Evolutionary conservation across 2,888 invertebrate genomes (phyloP).

Genomic region (Achlya flavicornis): DNA sequence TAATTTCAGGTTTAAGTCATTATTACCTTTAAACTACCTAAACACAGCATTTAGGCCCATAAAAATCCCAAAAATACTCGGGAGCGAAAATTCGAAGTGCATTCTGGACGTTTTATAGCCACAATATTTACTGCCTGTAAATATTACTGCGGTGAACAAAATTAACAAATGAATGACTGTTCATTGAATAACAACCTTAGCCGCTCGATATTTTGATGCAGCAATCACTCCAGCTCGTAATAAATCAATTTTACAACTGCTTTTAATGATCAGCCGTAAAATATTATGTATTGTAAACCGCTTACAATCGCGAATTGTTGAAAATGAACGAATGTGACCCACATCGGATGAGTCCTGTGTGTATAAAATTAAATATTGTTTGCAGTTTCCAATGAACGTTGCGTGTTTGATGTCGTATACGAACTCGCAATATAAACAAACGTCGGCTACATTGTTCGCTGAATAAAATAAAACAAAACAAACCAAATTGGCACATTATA

Average conservation of each 20-base stretch:
- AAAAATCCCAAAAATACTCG: slow-evolving; percentile 21
- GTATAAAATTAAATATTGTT: slow-evolving; percentile 48
- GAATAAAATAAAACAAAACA: not conserved
- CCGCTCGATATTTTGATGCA: slow-evolving; percentile 58
- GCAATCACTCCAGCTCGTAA: slow-evolving; percentile 59
- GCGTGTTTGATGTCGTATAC: slow-evolving; percentile 38
- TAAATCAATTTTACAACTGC: slow-evolving; percentile 78
- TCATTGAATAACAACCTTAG: slow-evolving; percentile 74
- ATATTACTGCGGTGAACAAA: slow-evolving; percentile 68
- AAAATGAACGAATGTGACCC: slow-evolving; percentile 28
- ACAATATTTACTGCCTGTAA: slow-evolving; percentile 73
- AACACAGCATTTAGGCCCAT: slow-evolving; percentile 6
- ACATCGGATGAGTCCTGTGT: slow-evolving; percentile 23
- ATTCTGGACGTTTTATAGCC: slow-evolving; percentile 64
- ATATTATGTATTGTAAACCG: slow-evolving; percentile 58
- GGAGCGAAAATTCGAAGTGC: slow-evolving; percentile 62
- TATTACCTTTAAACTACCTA: slow-evolving; percentile 10
- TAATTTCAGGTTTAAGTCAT: slow-evolving; percentile 1
- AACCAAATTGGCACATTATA: not conserved
- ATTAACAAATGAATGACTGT: slow-evolving; percentile 77
- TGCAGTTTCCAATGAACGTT: slow-evolving; percentile 46
- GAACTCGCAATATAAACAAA: slow-evolving; percentile 27
- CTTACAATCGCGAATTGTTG: slow-evolving; percentile 23
- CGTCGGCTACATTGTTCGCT: slow-evolving; percentile 15
- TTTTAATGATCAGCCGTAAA: slow-evolving; percentile 75